Evolutionary conservation across 2,113 vertebrate genomes (phyloP), one percentile per base, ranked within the genome.

Genomic region (Lichenostomus cassidix): DNA sequence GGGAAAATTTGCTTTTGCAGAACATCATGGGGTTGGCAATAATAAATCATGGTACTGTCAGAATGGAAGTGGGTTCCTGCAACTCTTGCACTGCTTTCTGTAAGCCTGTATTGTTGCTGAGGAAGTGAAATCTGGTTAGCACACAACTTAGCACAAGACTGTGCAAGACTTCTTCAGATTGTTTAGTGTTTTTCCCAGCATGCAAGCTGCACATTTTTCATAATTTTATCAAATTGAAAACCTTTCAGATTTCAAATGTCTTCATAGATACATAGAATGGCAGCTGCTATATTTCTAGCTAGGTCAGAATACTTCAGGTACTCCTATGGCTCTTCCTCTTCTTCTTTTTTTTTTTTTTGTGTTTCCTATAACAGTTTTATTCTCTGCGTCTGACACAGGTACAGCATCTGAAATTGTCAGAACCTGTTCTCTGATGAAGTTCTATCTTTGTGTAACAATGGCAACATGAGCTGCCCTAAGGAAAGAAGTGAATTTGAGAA

Each of bases 111-210:
- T 33, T 53, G 42, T 5, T 53, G 39, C 63, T 90, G 77, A 87
- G 91, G 89, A 96, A 90, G 84, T 87, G 89, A 95, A 92, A 92
- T 60, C 50, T 79, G 29, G 25, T 49, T 83, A 64, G 52, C 35
- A 71, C 52, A 85, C 60, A 75, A 20, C 42, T 65, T 75, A 75
- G 35, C 42, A 88, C 22, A 31, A 8, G 33, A 81, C 12, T 52
- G 25, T 1, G 9, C n/a, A 64, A 64, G 65, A 46, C 7, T 50
- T 68, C 21, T 92, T 92, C 74, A 89, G 81, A 64, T 10, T 12
- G 49, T 94, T 41, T 25, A 9, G 70, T 80, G 22, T 2, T 49
- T 87, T 71, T 25, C 3, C 22, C 10, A 25, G 35, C 25, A 53
- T n/a, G 37, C 1, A 4, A 20, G 52, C n/a, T 41, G 15, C 19